Evolutionary conservation across 2,888 invertebrate species (phyloP).

Genomic region (Caenorhabditis sp.): DNA sequence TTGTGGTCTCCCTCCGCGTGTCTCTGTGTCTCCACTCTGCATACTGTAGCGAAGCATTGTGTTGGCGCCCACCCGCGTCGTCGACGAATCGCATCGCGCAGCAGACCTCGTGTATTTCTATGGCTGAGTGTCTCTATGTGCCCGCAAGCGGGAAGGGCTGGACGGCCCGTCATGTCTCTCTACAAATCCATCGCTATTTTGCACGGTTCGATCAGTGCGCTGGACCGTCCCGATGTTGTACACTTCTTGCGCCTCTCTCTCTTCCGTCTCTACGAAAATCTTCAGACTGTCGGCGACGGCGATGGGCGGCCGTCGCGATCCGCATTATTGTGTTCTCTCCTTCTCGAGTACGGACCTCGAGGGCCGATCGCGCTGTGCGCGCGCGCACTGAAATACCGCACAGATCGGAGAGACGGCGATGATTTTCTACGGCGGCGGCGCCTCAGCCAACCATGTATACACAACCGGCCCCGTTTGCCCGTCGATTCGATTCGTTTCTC

Average conservation of each 20-base stretch:
- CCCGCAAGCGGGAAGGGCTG: conserved; percentile 36
- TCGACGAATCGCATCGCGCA: conserved; percentile 52
- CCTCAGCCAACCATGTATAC: conserved; percentile 59
- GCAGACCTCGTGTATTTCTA: conserved; percentile 31
- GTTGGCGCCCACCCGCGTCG: conserved; percentile 59
- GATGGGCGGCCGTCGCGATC: too few relatives aligned
- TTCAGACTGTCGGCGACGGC: conserved; percentile 14
- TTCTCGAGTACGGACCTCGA: conserved; percentile 61
- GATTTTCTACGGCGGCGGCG: conserved; percentile 58
- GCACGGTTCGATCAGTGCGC: conserved; percentile 24
- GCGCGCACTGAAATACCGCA: conserved; percentile 35
- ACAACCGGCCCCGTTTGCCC: conserved; percentile 60
- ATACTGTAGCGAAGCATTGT: conserved; percentile 47
- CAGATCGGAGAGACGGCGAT: conserved; percentile 51
- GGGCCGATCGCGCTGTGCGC: conserved; percentile 54
- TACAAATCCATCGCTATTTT: conserved; percentile 53
- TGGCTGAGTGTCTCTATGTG: conserved; percentile 32
- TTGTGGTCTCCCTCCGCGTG: conserved; percentile 37
- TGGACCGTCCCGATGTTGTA: conserved; percentile 42
- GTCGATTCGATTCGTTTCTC: conserved; percentile 55
- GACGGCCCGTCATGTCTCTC: conserved; percentile 32
- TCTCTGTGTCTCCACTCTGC: conserved; percentile 26
- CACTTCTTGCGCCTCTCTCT: conserved; percentile 27
- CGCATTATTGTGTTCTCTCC: conserved; percentile 54
- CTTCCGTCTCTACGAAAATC: conserved; percentile 12